Evolutionary conservation across 1,140 invertebrate species (phyloP).

Genomic region (Steinernema feltiae): DNA sequence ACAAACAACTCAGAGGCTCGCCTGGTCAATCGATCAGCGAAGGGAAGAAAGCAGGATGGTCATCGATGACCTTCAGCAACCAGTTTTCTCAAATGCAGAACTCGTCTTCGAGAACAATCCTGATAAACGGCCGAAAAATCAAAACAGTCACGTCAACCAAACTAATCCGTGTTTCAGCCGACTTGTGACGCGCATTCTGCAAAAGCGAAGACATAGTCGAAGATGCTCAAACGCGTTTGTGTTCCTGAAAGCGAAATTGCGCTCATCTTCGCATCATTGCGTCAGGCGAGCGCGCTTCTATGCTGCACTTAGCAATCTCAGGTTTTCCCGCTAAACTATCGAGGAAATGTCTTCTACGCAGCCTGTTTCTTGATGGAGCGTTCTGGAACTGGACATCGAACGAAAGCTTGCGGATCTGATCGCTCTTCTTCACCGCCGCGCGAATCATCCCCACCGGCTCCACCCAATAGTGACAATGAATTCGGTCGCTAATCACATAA

Average conservation of each 20-base stretch:
- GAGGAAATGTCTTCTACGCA: neutral
- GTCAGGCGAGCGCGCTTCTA: neutral
- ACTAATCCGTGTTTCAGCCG: slow-evolving; percentile 5
- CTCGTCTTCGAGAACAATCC: neutral
- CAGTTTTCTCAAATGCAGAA: neutral
- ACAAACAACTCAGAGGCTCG: too few species aligned
- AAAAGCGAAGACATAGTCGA: too few species aligned
- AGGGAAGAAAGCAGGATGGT: neutral
- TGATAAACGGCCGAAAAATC: neutral
- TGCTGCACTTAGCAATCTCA: neutral
- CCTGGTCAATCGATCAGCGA: neutral
- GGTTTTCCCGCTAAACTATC: neutral
- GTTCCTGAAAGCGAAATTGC: too few species aligned
- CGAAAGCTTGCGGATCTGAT: slow-evolving; percentile 10
- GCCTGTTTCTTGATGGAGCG: neutral
- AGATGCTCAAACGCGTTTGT: too few species aligned
- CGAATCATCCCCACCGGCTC: neutral
- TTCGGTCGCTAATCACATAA: slow-evolving; percentile 1
- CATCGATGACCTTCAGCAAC: slow-evolving; percentile 6
- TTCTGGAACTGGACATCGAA: neutral
- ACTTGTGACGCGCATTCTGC: too few species aligned
- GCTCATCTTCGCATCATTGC: too few species aligned
- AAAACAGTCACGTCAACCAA: neutral
- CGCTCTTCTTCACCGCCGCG: neutral
- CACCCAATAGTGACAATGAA: neutral